Conservation (phyloP, 2,113 vertebrate genomes). For the Cepphus grylle region DNA sequence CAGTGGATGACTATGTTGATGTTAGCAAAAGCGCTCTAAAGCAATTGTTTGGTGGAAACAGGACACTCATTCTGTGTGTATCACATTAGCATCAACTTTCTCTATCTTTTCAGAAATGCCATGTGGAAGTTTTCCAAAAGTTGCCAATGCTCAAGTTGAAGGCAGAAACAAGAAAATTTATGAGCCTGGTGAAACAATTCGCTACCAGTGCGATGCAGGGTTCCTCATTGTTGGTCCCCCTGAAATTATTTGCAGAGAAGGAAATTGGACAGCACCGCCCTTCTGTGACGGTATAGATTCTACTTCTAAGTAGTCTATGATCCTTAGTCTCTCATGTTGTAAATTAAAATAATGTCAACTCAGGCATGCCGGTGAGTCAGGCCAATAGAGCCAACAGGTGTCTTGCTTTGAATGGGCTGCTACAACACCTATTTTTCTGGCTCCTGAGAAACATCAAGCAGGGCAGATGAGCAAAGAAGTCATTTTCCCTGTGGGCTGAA, state of each 20-base stretch:
- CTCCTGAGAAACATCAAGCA: background rate
- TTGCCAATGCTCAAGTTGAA: background rate
- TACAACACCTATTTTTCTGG: background rate
- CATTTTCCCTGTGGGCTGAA: background rate
- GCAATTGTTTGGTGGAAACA: background rate
- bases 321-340: background rate
- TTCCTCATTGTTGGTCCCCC: background rate
- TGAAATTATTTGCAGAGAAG: constrained; percentile 45
- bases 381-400: background rate
- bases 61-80: background rate
- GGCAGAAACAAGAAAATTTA: background rate
- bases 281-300: constrained; percentile 27
- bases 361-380: background rate
- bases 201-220: background rate
- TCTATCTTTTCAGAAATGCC: constrained; percentile 14
- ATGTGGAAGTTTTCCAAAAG: constrained; percentile 18
- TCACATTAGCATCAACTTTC: background rate
- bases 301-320: background rate
- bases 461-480: background rate
- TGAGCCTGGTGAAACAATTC: constrained; percentile 47
- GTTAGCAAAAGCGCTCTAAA: background rate
- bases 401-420: background rate
- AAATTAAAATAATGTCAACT: background rate
- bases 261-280: constrained; percentile 30
- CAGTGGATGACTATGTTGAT: background rate